These are phyloP conservation scores for Tetranychus truncatus DNA, from an alignment of 2,888 invertebrate species.

Conservation along the genomic window DNA sequence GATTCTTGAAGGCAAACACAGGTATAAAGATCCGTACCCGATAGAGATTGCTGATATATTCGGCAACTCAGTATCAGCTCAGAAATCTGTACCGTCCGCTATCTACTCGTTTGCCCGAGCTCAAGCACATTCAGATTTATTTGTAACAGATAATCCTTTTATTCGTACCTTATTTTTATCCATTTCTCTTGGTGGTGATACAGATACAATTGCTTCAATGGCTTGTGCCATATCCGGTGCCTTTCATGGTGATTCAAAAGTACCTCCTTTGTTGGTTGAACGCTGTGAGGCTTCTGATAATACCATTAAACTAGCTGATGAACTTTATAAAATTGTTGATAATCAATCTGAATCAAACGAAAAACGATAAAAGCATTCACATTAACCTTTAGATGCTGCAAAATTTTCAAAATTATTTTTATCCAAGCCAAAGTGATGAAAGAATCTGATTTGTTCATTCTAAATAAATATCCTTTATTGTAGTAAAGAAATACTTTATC, in stretches of 20 bases:
- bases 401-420: too few species aligned
- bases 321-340: constrained; percentile 28
- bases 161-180: constrained; percentile 49
- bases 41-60: constrained; percentile 23
- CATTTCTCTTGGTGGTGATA: constrained; percentile 53
- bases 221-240: constrained; percentile 39
- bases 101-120: constrained; percentile 45
- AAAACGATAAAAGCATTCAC: too few species aligned
- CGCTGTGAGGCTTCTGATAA: constrained; percentile 44
- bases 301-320: constrained; percentile 40
- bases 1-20: background rate
- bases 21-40: constrained; percentile 16
- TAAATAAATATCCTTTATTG: too few species aligned
- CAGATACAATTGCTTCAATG: constrained; percentile 58
- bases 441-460: too few species aligned
- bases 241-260: constrained; percentile 40
- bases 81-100: constrained; percentile 53
- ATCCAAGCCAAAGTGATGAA: too few species aligned
- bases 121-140: constrained; percentile 24
- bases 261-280: constrained; percentile 38
- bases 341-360: background rate
- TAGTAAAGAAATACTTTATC: too few species aligned
- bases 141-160: constrained; percentile 25
- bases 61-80: constrained; percentile 41
- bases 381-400: too few species aligned